Evolutionary conservation across 2,888 invertebrate genomes (phyloP), one percentile per base, ranked within the genome.

Genomic region (Apodemia mormo): DNA sequence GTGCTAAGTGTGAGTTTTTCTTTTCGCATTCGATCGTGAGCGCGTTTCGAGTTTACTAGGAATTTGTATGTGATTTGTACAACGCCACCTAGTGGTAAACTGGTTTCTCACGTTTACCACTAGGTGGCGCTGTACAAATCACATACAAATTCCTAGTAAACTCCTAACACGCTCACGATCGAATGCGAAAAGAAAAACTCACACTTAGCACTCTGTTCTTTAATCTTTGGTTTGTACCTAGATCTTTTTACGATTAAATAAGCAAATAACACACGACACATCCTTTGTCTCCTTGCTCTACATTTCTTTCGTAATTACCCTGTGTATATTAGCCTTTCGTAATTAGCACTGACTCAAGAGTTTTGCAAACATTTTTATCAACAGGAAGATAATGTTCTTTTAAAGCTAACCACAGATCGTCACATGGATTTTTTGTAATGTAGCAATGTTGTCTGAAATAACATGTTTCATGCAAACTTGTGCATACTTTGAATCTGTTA

Each of bases 271-370:
- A 43, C 9, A 43, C 43, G 10, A 56, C 56, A 49, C 29, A 61
- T 69, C 69, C 70, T 74, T 73, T 74, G 75, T 75, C 75, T 75
- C 77, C 77, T 77, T 76, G 79, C 73, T 71, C 76, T 73, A 75
- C 69, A 70, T 73, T 74, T 72, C 71, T 79, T 78, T 79, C 77
- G 74, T 79, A 79, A 79, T 73, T 29, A 10, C 30, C 22, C 9
- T 29, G 30, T 22, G 56, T 56, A 40, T 40, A 40, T 43, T 43
- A 43, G 43, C 43, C 5, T 43, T 43, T 43, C 10, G 43, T 43
- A 2, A 43, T 43, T 43, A 43, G 22, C 56, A 56, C 56, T 56
- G 56, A 56, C 56, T 56, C 56, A 56, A 56, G 56, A 56, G 56
- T 56, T 56, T 56, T 5, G 71, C 76, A 76, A 76, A 79, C 75